Evolutionary conservation across 2,113 vertebrate genomes (phyloP), one percentile per base, ranked within the genome.

Genomic region (Campylomormyrus numenius): DNA sequence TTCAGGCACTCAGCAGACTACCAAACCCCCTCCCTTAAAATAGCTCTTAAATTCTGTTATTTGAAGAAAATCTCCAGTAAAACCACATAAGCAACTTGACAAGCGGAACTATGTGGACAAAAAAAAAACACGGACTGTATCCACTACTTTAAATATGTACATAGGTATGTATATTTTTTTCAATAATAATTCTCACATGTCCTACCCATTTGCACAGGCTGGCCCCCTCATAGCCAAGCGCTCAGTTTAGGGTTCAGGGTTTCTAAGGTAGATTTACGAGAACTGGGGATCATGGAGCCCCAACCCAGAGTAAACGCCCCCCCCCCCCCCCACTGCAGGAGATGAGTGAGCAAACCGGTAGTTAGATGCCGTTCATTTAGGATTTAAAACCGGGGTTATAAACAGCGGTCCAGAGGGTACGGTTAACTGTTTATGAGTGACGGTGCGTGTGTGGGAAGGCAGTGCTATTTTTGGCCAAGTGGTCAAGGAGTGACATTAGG

Each of bases 361-460:
- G 45, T 84, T 84, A 48, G 21, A 46, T 39, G 31, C 13, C 13
- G 8, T 19, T 17, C 70, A 77, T 77, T 84, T 48, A 84, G 39
- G 39, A 85, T 85, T 48, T 46, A 85, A 85, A 85, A 8, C 80
- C 21, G 45, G 80, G 42, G 80, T 42, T 85, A 48, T 17, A 85
- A 85, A 85, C 42, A 46, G 39, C 1, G 46, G 83, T 3, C 83
- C 45, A 93, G 89, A 31, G 90, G 21, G 89, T 88, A 88, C 93
- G 92, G 93, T 39, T 87, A 87, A 56, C 27, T 21, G 13, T 88
- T 8, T 62, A 52, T 58, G 49, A 80, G 87, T 66, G 2, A 52
- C 2, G 7, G 62, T 80, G 62, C 86, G 84, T 66, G 89, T 90
- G 85, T 88, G 42, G 50, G n/a, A 80, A 27, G 11, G 89, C 62